Evolutionary conservation across 2,888 invertebrate species (phyloP).

Genomic region (Hofmannophila pseudospretella): DNA sequence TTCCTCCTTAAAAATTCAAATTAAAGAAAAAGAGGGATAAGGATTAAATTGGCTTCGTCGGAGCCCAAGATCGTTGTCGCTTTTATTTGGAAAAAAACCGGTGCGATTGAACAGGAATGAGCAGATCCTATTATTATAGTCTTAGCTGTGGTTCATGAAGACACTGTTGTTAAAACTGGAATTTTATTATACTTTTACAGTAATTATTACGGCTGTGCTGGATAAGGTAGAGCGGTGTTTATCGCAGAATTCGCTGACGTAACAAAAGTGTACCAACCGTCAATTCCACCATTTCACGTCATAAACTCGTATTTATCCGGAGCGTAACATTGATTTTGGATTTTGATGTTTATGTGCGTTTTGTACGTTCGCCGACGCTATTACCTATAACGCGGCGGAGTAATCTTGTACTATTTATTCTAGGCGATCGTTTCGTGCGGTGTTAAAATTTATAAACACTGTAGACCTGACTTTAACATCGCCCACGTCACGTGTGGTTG

Average conservation of each 20-base stretch:
- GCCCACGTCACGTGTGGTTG: too few relatives aligned
- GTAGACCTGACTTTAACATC: too few relatives aligned
- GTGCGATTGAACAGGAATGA: slow-evolving; percentile 12
- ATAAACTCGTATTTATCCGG: slow-evolving; percentile 45
- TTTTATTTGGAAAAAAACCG: slow-evolving; percentile 18
- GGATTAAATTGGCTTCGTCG: slow-evolving; percentile 24
- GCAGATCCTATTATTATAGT: background rate
- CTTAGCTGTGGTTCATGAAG: too few relatives aligned
- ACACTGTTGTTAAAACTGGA: too few relatives aligned
- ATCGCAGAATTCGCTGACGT: too few relatives aligned
- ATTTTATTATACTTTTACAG: too few relatives aligned
- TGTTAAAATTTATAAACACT: too few relatives aligned
- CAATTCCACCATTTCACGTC: slow-evolving; percentile 41
- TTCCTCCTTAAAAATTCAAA: slow-evolving; percentile 22
- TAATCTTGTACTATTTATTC: slow-evolving; percentile 2
- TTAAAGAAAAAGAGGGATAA: slow-evolving; percentile 17
- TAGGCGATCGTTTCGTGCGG: background rate
- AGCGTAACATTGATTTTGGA: slow-evolving; percentile 31
- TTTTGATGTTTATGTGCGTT: slow-evolving; percentile 24
- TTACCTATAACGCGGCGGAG: slow-evolving; percentile 3
- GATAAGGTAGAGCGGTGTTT: too few relatives aligned
- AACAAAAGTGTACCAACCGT: background rate
- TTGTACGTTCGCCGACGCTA: background rate
- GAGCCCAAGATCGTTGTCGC: slow-evolving; percentile 17
- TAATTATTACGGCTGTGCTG: too few relatives aligned